Base-by-base conservation (phyloP, 2,113 vertebrate species). In the Pseudopipra pipra region DNA sequence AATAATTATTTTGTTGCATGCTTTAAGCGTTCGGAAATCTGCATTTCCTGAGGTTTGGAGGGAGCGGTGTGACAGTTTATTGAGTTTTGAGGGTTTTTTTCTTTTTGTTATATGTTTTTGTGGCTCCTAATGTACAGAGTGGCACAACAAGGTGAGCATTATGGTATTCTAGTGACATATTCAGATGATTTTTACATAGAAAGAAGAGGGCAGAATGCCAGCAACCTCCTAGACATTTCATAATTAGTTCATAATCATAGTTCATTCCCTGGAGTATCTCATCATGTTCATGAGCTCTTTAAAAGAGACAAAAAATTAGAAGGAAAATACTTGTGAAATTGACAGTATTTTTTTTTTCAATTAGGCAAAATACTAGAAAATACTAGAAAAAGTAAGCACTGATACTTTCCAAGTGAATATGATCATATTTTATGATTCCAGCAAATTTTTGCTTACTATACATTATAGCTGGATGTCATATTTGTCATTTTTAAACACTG, bases 21-120 rank as follows among this genome's bases (percentile, higher is more conserved):
- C 62, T 70, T 77, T n/a, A 23, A 58, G 39, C 56, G 22, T 46
- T 70, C 52, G 28, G 11, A 49, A 58, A 58, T 12, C 18, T 61
- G 5, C 2, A 15, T 77, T 84, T 85, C 6, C n/a, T 74, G 20
- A 55, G 5, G 12, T 78, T 67, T 35, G 1, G 13, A 28, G 9
- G 1, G 6, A 2, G 0, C 46, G 4, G 6, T 39, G 20, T n/a
- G 11, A 54, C 16, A 59, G 5, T 39, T 37, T n/a, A 30, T 39
- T 52, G 23, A 59, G 8, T 44, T 73, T 58, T 9, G 4, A 41
- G 14, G 5, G 14, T 12, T 23, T 33, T 33, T 43, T 46, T 6
- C 3, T 8, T 13, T 80, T 73, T 55, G 5, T 72, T 76, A 5
- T 33, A 58, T 55, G 7, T 56, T 71, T 88, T 11, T 41, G 20